Conservation (phyloP, 2,113 vertebrate species). For the Passer domesticus region DNA sequence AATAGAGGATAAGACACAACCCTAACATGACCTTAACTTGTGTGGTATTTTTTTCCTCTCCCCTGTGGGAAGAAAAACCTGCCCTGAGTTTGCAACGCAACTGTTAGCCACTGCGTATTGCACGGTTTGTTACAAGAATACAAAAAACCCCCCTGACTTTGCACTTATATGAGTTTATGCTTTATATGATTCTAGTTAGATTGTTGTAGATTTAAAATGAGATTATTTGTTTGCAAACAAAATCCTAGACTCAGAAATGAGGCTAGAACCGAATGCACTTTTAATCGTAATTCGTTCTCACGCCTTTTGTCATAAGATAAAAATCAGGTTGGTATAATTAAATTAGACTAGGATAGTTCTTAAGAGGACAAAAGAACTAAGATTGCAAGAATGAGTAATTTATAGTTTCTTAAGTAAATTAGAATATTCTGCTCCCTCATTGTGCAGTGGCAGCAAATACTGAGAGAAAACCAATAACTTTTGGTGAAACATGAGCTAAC, state of each 20-base stretch:
- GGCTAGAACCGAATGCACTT: background rate
- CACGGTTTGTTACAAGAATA: background rate
- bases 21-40: constrained; percentile 60
- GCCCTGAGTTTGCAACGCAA: background rate
- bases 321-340: constrained; percentile 56
- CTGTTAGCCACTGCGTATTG: background rate
- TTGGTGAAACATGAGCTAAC: constrained; percentile 10
- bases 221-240: constrained; percentile 27
- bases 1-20: background rate
- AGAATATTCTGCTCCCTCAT: constrained; percentile 42
- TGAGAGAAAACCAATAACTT: constrained; percentile 34
- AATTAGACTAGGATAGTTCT: constrained; percentile 56
- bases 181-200: background rate
- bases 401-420: constrained; percentile 48
- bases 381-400: constrained; percentile 48
- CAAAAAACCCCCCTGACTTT: background rate
- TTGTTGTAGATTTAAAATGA: background rate
- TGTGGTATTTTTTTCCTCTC: constrained; percentile 8
- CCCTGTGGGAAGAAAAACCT: constrained; percentile 10
- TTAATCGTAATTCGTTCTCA: constrained; percentile 39
- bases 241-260: background rate
- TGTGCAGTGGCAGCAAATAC: background rate
- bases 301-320: constrained; percentile 46
- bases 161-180: fast-evolving
- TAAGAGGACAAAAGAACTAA: constrained; percentile 58